Base-by-base conservation (phyloP, 1,140 invertebrate genomes). In the Probaryconus sp. region DNA sequence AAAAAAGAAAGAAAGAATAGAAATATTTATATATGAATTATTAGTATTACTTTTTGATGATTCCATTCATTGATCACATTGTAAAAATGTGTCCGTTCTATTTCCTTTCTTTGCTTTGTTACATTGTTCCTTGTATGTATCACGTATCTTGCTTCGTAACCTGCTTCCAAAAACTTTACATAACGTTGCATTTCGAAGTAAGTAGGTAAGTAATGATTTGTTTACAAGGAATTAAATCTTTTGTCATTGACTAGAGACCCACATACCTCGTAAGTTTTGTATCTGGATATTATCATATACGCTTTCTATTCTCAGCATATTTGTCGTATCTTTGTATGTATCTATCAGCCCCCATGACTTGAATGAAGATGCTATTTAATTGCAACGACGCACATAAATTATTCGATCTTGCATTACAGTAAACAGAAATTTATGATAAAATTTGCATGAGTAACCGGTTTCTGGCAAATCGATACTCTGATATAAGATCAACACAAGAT, bases 321-420 rank as follows among this genome's bases (percentile, higher is more conserved):
- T 67, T 35, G 30, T 56, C 20, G 33, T 73, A 73, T 73, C 53
- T 35, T 6, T 45, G 30, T 53, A 14, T 61, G 47, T 48, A 73
- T 67, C 53, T 73, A 67, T 56, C 35, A 61, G 40, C 53, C 56
- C 31, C 48, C 61, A 61, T 43, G 61, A 42, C 55, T 67, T 61
- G 70, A 67, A 73, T 67, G 70, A 67, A 67, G 61, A 73, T 56
- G 63, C 47, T 53, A 67, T 73, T 73, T 64, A 60, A 73, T 73
- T 65, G 55, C 60, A 60, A 73, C 20, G 45, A 60, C 55, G 53
- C 30, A 30, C 37, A 72, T 60, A 64, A 65, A 60, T 65, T 65
- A 51, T 58, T 2, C 45, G 56, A 61, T 47, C 40, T 35, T 47
- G 50, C 56, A 48, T 69, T 69, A 70, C 43, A 56, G 58, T 61